Base-by-base conservation (phyloP, 2,113 vertebrate species). In the Cheirogaleus medius region DNA sequence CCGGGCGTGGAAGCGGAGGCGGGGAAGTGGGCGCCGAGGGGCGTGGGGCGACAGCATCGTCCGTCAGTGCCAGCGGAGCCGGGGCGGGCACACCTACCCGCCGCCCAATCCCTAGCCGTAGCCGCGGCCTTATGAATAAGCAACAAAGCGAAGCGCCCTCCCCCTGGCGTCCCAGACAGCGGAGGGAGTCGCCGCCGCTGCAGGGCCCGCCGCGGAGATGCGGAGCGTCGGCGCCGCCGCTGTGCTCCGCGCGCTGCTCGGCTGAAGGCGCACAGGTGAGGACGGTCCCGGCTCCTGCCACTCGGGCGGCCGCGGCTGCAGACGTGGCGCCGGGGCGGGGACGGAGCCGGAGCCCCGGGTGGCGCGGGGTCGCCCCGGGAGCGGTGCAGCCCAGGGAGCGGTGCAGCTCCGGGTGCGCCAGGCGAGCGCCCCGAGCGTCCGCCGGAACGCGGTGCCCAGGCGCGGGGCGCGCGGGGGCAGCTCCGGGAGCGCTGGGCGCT, bases 221-320 rank as follows among this genome's bases (percentile, higher is more conserved):
- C 87, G 3, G 39, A 94, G 92, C 83, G 84, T 60, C 3, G 32
- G 91, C 23, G 87, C 97, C 29, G 44, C 93, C 21, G 84, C 97
- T 91, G 56, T 88, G 29, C 32, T 76, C 90, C 18, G 63, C 63
- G 91, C 97, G 90, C 97, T 90, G 76, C 90, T 81, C 21, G 8
- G 76, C 95, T 97, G 94, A 97, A 94, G 76, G 95, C 47, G 93
- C 96, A 87, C 97, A 98, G 97, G 98, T 98, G 96, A 98, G 97
- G 39, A 42, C 58, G 18, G 73, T 69, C 83, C 69, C 0, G 87
- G 64, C 42, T 56, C 47, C 14, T 3, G 60, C 69, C 60, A 0
- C 85, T 52, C 15, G 8, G n/a, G 96, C 42, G 14, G 81, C 94
- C 2, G 83, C 42, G 56, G 87, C 82, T 73, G 93, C 76, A 42